These are phyloP conservation scores for Parotocinclus haroldoi DNA, from an alignment of 2,797 vertebrate species.

Conservation along the genomic window DNA sequence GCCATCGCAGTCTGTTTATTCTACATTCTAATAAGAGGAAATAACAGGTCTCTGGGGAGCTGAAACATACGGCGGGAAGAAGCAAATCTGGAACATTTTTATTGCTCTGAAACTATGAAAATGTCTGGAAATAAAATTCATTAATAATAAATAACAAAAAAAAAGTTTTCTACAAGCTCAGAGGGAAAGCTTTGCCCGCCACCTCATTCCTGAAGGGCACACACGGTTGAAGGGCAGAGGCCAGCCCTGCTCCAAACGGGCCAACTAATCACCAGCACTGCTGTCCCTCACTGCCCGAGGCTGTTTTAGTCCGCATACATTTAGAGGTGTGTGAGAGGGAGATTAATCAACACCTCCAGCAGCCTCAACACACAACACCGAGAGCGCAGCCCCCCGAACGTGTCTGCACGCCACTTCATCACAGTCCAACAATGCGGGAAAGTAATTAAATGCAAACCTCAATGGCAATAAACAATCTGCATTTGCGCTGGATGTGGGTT, in stretches of 20 bases:
- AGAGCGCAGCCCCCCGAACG: constrained; percentile 13
- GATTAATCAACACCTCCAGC: constrained; percentile 28
- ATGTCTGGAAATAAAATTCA: too few relatives aligned
- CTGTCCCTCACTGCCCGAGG: constrained; percentile 26
- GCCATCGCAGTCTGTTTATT: too few relatives aligned
- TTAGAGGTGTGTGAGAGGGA: constrained; percentile 13
- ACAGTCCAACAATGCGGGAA: constrained; percentile 20
- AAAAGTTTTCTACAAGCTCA: background rate
- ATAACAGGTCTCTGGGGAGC: too few relatives aligned
- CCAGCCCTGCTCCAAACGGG: constrained; percentile 19
- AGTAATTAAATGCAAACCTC: constrained; percentile 33
- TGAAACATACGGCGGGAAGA: too few relatives aligned
- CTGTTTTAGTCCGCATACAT: constrained; percentile 27
- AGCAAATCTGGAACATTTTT: too few relatives aligned
- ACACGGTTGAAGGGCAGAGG: constrained; percentile 6
- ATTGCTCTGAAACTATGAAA: too few relatives aligned
- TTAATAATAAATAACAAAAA: background rate
- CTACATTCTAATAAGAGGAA: too few relatives aligned
- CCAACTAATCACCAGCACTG: constrained; percentile 29
- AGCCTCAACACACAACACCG: constrained; percentile 4
- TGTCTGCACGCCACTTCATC: constrained; percentile 20
- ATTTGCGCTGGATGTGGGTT: background rate
- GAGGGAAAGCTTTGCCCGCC: constrained; percentile 1
- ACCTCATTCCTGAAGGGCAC: constrained; percentile 11
- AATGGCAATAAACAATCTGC: constrained; percentile 29